Evolutionary conservation across 2,888 invertebrate species (phyloP), one percentile per base, ranked within the genome.

Genomic region (Branchipolynoe longqiensis): DNA sequence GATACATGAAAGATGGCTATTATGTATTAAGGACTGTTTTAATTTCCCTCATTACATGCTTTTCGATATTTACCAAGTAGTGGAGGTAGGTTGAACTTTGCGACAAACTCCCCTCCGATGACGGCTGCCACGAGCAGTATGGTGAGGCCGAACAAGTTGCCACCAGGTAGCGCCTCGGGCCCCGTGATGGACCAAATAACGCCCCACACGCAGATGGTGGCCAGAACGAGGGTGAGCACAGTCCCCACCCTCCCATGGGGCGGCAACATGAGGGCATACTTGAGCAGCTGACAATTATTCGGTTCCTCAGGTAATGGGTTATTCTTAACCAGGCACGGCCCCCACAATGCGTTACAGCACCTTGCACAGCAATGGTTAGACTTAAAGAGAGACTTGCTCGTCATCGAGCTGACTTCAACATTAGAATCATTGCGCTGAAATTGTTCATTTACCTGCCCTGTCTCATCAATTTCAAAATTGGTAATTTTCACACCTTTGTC

Each of bases 101-200:
- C 62, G 25, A 88, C 86, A 22, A 89, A 48, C 31, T 31, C 62
- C n/a, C 89, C 90, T 0, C 86, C 89, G 14, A 88, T n/a, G 54
- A 85, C 73, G 38, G 89, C 86, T 1, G 38, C 25, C 8, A 89
- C 85, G 22, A 89, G 56, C n/a, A 91, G 48, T 0, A 88, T 73
- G 33, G 88, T 82, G n/a, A 91, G 31, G 6, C 88, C 89, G 85
- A 91, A 91, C 74, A 88, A 74, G 64, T 87, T 88, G 28, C 91
- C 90, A 14, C 90, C 90, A 33, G 89, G 89, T 14, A 88, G 83
- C 12, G 89, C 86, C 78, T 73, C 81, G 14, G 69, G 38, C 14
- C 83, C 97, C 90, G 97, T 95, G 85, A 97, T 95, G 83, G 96
- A 95, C 94, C 96, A 97, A 87, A 96, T 95, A 74, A 96, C 95